Evolutionary conservation across 2,113 vertebrate genomes (phyloP).

Genomic region (Cololabis saira): DNA sequence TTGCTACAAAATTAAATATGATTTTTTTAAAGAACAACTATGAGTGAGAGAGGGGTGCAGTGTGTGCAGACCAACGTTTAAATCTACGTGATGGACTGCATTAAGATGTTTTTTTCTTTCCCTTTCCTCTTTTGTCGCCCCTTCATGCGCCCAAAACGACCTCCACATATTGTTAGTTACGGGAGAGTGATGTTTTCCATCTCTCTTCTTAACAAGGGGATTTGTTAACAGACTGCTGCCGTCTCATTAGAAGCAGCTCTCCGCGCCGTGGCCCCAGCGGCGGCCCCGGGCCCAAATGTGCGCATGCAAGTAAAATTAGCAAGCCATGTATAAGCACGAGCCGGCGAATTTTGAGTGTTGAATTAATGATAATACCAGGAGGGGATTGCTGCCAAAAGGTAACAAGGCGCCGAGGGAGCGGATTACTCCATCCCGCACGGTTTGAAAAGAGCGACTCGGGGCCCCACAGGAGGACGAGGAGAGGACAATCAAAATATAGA

Average conservation of each 20-base stretch:
- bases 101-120: slow-evolving; percentile 50
- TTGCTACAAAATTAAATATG: slow-evolving; percentile 46
- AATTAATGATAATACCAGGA: slow-evolving; percentile 87
- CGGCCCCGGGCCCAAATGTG: slow-evolving; percentile 79
- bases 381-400: slow-evolving; percentile 86
- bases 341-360: slow-evolving; percentile 87
- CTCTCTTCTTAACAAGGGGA: slow-evolving; percentile 78
- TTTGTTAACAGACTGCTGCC: slow-evolving; percentile 76
- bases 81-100: slow-evolving; percentile 58
- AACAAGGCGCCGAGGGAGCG: slow-evolving; percentile 97
- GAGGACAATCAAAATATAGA: slow-evolving; percentile 78
- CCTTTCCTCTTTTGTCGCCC: slow-evolving; percentile 39
- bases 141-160: slow-evolving; percentile 58
- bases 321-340: slow-evolving; percentile 88
- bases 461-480: slow-evolving; percentile 62
- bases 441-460: slow-evolving; percentile 31
- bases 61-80: slow-evolving; percentile 40
- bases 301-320: slow-evolving; percentile 88
- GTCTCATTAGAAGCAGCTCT: slow-evolving; percentile 83
- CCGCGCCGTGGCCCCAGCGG: slow-evolving; percentile 72
- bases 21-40: slow-evolving; percentile 47
- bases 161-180: slow-evolving; percentile 61
- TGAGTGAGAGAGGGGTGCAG: background rate
- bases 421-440: slow-evolving; percentile 85
- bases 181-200: slow-evolving; percentile 70